Base-by-base conservation (phyloP, 2,888 invertebrate species). In the Trichogramma dendrolimi region DNA sequence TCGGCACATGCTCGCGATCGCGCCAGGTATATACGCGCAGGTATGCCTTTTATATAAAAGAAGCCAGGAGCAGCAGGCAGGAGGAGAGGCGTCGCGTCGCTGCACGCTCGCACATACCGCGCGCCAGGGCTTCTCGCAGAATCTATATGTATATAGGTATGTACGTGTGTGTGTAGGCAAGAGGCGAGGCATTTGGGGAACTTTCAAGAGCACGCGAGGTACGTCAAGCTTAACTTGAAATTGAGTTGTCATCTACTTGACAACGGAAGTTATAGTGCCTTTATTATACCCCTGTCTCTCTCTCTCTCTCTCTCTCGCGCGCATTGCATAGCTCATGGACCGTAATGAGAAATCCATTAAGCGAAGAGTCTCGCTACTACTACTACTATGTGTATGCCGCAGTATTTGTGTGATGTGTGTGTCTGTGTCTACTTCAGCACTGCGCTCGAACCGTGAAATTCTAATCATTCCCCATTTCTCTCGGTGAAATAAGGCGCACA, bases 241-340 rank as follows among this genome's bases (percentile, higher is more conserved):
- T 77, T 78, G 77, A 78, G 78, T 78, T 78, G 76, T 77, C 77
- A 78, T 78, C 76, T 71, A 74, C 72, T 77, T 73, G 70, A 62
- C 27, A 27, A 48, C 46, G 44, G 62, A 72, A 76, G 73, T 77
- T 76, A 73, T 70, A 73, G 72, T 73, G 71, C 71, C 73, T 76
- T 72, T 73, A 74, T 73, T 73, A 76, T 72, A 71, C 68, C 67
- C 65, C 40, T 41, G 40, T n/a, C 6, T 27, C 27, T 27, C 14
- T 14, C 14, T 14, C 14, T 14, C 14, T 14, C 14, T 14, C 14
- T 14, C 14, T 14, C 27, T 27, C 27, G 11, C 14, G 44, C 51
- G 14, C 11, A 27, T 27, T 27, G 27, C 27, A 27, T 27, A 27
- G 14, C 53, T 40, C 43, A 27, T 40, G 64, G 69, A 70, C 65